Evolutionary conservation across 2,797 vertebrate species (phyloP), one percentile per base, ranked within the genome.

Genomic region (Mus caroli): DNA sequence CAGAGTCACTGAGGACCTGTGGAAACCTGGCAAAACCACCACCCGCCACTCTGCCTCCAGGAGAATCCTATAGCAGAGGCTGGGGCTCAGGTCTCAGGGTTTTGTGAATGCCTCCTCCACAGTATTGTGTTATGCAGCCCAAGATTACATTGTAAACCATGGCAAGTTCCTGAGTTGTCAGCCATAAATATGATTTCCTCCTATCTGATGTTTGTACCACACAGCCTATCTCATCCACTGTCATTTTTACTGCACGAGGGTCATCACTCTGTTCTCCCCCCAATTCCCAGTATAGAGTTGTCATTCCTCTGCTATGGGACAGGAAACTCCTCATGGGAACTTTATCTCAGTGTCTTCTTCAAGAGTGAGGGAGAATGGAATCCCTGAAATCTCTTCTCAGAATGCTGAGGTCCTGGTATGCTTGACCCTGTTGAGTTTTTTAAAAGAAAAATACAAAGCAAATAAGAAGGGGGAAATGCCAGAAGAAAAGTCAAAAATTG

Each of bases 1-100:
- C 73, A 84, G 56, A 73, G 37, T 93, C 62, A 73, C 67, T 40
- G 69, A 89, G 83, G 86, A 91, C 56, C 89, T 94, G 73, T 85
- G n/a, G 56, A 88, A 91, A 54, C n/a, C 62, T 54, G 0, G 31
- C 0, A 43, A 76, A 85, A 40, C 34, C 43, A 28, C 13, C 12
- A 69, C 37, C 20, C 4, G 7, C 31, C 78, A 24, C 73, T 43
- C 75, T 7, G 12, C 40, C 24, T 58, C 40, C 54, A 60, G 12
- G 2, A 73, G 24, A 92, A 26, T 69, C 34, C 82, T 46, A 78
- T 15, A 84, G 77, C 64, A 26, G 50, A 28, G 62, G n/a, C 28
- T 4, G 0, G 19, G 12, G 28, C 20, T 79, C 46, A 64, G 62
- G 56, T n/a, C 13, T 37, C 26, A 22, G 14, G 54, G 22, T 64